Percentiles rank a stretch among this genome's conserved stretches.
phyloP scores from a whole-genome alignment of 2,113 vertebrate genomes.

The Empidonax traillii region DNA sequence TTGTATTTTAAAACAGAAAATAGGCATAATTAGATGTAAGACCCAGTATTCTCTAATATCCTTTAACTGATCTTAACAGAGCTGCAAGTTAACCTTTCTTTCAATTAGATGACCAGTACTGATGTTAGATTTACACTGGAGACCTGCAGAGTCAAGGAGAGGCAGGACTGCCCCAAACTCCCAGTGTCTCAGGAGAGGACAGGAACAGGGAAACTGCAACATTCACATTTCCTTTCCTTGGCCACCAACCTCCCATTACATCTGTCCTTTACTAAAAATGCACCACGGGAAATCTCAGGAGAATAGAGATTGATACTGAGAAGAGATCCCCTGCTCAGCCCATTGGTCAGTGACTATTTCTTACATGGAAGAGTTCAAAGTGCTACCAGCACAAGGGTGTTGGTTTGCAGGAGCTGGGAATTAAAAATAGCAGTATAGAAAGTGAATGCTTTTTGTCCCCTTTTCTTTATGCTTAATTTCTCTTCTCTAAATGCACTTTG shows the following conservation, averaged over 20 bases:
- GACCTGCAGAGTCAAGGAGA: neutral
- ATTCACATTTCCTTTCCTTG: neutral
- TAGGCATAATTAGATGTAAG: neutral
- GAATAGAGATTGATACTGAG: neutral
- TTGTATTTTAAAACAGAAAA: neutral
- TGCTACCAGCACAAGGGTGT: neutral
- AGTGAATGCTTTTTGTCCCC: neutral
- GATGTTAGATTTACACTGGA: neutral
- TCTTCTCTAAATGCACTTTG: constrained; percentile 47
- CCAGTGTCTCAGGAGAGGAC: neutral
- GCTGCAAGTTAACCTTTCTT: neutral
- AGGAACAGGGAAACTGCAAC: neutral
- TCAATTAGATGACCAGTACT: neutral
- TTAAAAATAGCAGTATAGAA: constrained; percentile 41
- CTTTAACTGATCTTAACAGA: neutral
- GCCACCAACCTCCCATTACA: neutral
- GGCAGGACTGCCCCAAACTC: neutral
- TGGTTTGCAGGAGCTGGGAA: neutral
- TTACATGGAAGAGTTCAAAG: neutral
- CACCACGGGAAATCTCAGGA: neutral
- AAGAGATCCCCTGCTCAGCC: neutral
- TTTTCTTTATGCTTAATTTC: constrained; percentile 49
- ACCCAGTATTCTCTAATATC: neutral
- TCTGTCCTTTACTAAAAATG: neutral
- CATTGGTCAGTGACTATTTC: neutral